Evolutionary conservation across 2,888 invertebrate species (phyloP), one percentile per base, ranked within the genome.

Genomic region (Dyspetes luteomarginatus): DNA sequence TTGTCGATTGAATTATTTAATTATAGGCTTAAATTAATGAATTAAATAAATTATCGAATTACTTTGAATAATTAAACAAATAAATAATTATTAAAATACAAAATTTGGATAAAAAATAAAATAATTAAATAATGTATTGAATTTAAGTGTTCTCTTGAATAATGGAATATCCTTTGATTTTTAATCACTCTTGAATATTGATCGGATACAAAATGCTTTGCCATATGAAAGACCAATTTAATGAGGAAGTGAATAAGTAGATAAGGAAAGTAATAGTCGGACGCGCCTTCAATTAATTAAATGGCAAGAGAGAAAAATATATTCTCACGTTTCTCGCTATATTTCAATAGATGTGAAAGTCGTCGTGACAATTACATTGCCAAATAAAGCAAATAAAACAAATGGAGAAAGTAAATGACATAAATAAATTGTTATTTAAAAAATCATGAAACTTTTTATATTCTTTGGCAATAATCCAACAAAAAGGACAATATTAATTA

Each of bases 281-380:
- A 28, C 36, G 22, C 15, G 17, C 24, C 55, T 4, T 56, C 45
- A 64, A 65, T 73, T 73, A 50, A 64, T 55, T 65, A 56, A 4
- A 64, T 45, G 43, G 45, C 43, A 15, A 24, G 30, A 48, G 50
- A 58, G 22, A 15, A 43, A 62, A 41, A 60, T 12, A 0, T 36
- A 12, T 12, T 71, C 71, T 60, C 50, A 52, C 64, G 64, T 30
- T 65, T 15, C 55, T 17, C 19, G 17, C n/a, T 65, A 64, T 73
- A 64, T 73, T 65, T 4, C 48, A 64, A 73, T 56, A 55, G 55
- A 73, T 22, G 73, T 65, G 73, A 73, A 73, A 73, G 73, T 73
- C 64, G 73, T 73, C 64, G 41, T 17, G 7, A 26, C 55, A 52
- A 71, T 64, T 56, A 28, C 15, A 36, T 48, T 41, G 55, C 22